A percentile compares a stretch with the other conserved stretches of the same genome.
phyloP scores from a whole-genome alignment of 2,797 vertebrate species.

The Uromys caudimaculatus region DNA sequence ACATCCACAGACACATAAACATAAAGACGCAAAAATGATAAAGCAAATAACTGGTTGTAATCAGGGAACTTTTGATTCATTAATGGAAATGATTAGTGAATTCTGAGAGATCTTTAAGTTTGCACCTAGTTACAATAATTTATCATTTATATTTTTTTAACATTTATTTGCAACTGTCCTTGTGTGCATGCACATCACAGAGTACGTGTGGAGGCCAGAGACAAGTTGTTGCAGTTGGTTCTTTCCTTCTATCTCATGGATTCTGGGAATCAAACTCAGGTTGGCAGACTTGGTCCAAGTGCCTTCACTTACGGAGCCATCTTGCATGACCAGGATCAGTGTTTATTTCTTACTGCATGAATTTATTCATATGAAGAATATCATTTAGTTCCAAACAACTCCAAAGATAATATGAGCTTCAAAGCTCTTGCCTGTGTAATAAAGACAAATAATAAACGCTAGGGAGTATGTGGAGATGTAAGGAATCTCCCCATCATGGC shows the following conservation, averaged over 20 bases:
- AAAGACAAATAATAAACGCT: background rate
- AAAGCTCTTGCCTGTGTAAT: background rate
- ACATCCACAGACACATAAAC: background rate
- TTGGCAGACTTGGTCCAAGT: background rate
- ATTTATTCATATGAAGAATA: conserved; percentile 27
- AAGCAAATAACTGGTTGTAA: background rate
- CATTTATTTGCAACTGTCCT: background rate
- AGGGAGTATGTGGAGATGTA: background rate
- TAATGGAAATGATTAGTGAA: background rate
- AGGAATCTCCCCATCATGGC: background rate
- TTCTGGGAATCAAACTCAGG: background rate
- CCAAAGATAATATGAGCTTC: background rate
- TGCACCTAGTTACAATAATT: background rate
- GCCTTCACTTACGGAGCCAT: background rate
- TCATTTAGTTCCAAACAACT: background rate
- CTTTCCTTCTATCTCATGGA: background rate
- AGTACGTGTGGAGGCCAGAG: background rate
- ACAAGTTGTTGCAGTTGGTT: background rate
- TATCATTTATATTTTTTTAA: background rate
- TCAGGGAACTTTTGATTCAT: background rate
- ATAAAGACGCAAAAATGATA: background rate
- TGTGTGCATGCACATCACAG: background rate
- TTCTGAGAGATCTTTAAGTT: background rate
- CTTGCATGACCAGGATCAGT: background rate
- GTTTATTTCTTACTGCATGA: background rate